These are phyloP conservation scores for Odontamblyopus lacepedii DNA, from an alignment of 2,797 vertebrate species.

Conservation along the genomic window DNA sequence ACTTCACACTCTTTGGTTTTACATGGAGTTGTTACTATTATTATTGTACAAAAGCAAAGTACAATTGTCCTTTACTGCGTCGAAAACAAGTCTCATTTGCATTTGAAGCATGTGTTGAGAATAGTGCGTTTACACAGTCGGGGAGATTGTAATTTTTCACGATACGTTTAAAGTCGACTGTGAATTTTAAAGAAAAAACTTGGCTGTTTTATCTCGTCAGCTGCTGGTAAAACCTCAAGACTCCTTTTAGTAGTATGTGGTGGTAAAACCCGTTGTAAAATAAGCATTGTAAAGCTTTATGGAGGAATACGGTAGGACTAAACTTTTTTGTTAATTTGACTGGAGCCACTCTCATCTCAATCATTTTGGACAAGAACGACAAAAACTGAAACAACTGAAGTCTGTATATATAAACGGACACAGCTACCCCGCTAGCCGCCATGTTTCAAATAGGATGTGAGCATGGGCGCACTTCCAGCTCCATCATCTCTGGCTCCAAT, in stretches of 20 bases:
- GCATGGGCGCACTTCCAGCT: too few relatives aligned
- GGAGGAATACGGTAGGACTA: too few relatives aligned
- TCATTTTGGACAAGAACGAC: background rate
- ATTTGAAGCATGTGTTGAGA: background rate
- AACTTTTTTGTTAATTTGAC: background rate
- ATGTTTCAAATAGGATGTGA: too few relatives aligned
- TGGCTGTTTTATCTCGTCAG: background rate
- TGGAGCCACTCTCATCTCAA: background rate
- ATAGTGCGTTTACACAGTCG: constrained; percentile 9
- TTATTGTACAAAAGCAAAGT: constrained; percentile 3
- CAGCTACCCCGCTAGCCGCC: too few relatives aligned
- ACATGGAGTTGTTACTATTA: constrained; percentile 15
- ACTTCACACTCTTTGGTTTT: constrained; percentile 32
- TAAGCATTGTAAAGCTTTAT: background rate
- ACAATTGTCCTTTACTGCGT: background rate
- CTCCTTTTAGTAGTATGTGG: background rate
- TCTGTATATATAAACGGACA: background rate
- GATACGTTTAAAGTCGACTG: background rate
- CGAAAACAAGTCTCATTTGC: background rate
- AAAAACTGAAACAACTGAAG: background rate
- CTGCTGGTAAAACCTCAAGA: background rate
- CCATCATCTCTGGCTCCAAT: too few relatives aligned
- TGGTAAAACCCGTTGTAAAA: background rate
- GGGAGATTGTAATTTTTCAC: background rate
- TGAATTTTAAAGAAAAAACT: constrained; percentile 1